Evolutionary conservation across 2,113 vertebrate genomes (phyloP), one percentile per base, ranked within the genome.

Genomic region (Oenanthe oenanthe): DNA sequence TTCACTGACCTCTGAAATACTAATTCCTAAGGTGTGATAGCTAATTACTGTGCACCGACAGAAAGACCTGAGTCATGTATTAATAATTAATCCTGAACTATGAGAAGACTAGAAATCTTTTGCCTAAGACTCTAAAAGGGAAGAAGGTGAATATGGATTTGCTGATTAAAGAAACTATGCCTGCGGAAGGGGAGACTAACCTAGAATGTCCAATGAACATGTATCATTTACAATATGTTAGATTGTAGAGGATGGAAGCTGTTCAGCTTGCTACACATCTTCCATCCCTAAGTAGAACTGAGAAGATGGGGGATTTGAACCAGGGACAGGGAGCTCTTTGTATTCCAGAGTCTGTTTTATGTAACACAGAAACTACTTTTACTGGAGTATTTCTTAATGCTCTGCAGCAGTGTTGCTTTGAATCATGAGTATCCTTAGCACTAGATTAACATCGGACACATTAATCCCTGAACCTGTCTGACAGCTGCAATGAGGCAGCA

Each of bases 61-160:
- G 56, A 45, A 67, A 19, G 32, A 62, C 43, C 25, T 28, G 36
- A 78, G 31, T 82, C 43, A 32, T 84, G 26, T 13, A 61, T 93
- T 92, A 96, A 89, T 91, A 28, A 68, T 88, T 89, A 88, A 94
- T 40, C 66, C 11, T 78, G 13, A 78, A 43, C 56, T 56, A 28
- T 9, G 12, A 65, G 68, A 77, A 67, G 15, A 75, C 57, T 79
- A 34, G 61, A 72, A 85, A 79, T 82, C 45, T 89, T 91, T 92
- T 31, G 65, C 66, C 19, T 24, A 11, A 78, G 65, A 31, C 29
- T 1, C 2, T 74, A 17, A 32, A 77, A 87, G 40, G 43, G 57
- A 82, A 63, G 42, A 61, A 82, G 16, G 17, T 29, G 20, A 66
- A 24, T 63, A 7, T 25, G 26, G 22, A 25, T 50, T 86, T 73